Evolutionary conservation across 2,888 invertebrate species (phyloP), one percentile per base, ranked within the genome.

Genomic region (Osedax fenrisi): DNA sequence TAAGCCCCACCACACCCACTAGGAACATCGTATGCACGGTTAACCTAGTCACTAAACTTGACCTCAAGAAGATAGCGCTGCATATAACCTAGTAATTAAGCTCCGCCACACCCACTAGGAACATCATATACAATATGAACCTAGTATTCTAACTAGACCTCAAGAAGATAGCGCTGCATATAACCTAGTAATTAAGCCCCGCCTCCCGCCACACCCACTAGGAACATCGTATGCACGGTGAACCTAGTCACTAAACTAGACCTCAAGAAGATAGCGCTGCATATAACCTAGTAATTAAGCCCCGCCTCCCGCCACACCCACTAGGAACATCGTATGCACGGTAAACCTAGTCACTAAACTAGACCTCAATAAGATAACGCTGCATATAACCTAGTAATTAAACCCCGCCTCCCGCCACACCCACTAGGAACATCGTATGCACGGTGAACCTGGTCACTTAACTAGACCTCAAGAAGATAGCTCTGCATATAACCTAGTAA

Each of bases 271-370:
- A 98, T 97, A 80, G 96, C 97, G 0, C 86, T 97, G 2, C 95
- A 95, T 84, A n/a, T n/a, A n/a, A n/a, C n/a, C n/a, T n/a, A n/a
- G n/a, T n/a, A n/a, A n/a, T n/a, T n/a, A n/a, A n/a, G n/a, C n/a
- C n/a, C n/a, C n/a, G n/a, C n/a, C 87, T 76, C n/a, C n/a, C n/a
- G n/a, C n/a, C n/a, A n/a, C n/a, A n/a, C n/a, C n/a, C n/a, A n/a
- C n/a, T n/a, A 94, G 94, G 83, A 98, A 97, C 83, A 97, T 98
- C 81, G 97, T 98, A 0, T 94, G 96, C 68, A 98, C 97, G 2
- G 96, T 98, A 0, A 97, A 95, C 85, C 86, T 98, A 73, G 84
- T 90, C 80, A 95, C 95, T 84, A 93, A 92, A 85, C 86, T 97
- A 79, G 96, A 98, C 83, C 87, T 98, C 76, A 96, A 97, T 82